phyloP scores from a whole-genome alignment of 2,888 invertebrate species.

The Cheilosia pagana region DNA sequence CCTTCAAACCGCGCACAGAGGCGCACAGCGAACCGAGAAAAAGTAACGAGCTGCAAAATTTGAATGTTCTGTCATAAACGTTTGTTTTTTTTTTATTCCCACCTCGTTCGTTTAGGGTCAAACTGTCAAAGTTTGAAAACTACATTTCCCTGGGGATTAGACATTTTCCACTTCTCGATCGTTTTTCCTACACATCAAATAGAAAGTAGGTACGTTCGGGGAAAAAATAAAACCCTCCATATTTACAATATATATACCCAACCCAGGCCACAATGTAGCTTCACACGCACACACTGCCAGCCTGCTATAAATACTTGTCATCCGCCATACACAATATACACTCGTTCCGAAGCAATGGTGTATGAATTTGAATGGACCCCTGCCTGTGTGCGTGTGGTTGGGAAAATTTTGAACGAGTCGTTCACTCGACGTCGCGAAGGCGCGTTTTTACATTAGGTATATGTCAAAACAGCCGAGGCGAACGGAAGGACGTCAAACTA shows the following conservation, averaged over 20 bases:
- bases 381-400: background rate
- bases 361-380: too few species aligned
- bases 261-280: slow-evolving; percentile 14
- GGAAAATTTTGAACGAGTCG: slow-evolving; percentile 52
- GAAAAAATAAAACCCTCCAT: slow-evolving; percentile 30
- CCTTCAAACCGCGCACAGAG: slow-evolving; percentile 19
- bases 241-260: slow-evolving; percentile 31
- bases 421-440: slow-evolving; percentile 43
- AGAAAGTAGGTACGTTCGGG: slow-evolving; percentile 17
- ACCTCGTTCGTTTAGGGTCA: background rate
- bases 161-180: slow-evolving; percentile 1
- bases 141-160: background rate
- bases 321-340: background rate
- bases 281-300: slow-evolving; percentile 20
- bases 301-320: slow-evolving; percentile 57
- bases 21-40: background rate
- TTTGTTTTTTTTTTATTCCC: too few species aligned
- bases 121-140: slow-evolving; percentile 12
- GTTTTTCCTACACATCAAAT: slow-evolving; percentile 9
- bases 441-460: slow-evolving; percentile 49
- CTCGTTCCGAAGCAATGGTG: too few species aligned
- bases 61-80: slow-evolving; percentile 3
- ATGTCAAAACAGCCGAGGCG: slow-evolving; percentile 61
- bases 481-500: slow-evolving; percentile 56
- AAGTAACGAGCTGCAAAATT: slow-evolving; percentile 36